Percentiles rank a stretch among this genome's conserved stretches.
These are phyloP conservation scores for Eupithecia abbreviata DNA, from an alignment of 2,888 invertebrate species.

Conservation along the genomic window DNA sequence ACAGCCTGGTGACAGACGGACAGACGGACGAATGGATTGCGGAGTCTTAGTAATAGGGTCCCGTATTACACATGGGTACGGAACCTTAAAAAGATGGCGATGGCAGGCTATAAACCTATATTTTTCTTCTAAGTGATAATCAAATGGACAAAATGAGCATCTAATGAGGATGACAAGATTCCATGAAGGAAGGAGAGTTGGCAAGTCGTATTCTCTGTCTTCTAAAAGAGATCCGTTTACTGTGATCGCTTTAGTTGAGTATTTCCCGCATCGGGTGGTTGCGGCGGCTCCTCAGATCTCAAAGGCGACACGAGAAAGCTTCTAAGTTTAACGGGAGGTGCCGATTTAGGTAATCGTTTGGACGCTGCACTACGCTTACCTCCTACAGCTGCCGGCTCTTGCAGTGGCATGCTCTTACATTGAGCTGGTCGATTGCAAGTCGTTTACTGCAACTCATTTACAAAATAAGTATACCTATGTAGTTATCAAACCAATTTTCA, in stretches of 20 bases:
- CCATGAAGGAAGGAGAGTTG: neutral
- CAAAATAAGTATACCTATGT: too few species aligned
- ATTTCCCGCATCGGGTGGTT: slow-evolving; percentile 8
- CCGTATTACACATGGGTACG: too few species aligned
- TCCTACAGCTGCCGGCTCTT: slow-evolving; percentile 13
- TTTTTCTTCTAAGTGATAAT: too few species aligned
- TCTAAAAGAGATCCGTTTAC: neutral
- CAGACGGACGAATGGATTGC: too few species aligned
- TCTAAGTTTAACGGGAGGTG: slow-evolving; percentile 38
- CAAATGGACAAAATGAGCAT: neutral
- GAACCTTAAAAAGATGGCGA: too few species aligned
- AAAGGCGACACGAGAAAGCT: slow-evolving; percentile 43
- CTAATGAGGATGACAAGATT: neutral
- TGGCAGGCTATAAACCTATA: too few species aligned
- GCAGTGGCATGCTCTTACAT: slow-evolving; percentile 11
- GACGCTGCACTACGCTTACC: slow-evolving; percentile 32
- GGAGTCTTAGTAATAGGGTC: too few species aligned
- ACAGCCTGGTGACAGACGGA: too few species aligned
- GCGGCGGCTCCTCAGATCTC: slow-evolving; percentile 21
- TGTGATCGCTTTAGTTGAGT: neutral
- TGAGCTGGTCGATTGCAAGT: neutral
- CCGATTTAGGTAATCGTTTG: slow-evolving; percentile 40
- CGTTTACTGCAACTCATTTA: neutral
- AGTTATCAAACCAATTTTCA: too few species aligned
- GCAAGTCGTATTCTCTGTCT: neutral